Evolutionary conservation across 2,888 invertebrate species (phyloP).

Genomic region (Silvanus unidentatus): DNA sequence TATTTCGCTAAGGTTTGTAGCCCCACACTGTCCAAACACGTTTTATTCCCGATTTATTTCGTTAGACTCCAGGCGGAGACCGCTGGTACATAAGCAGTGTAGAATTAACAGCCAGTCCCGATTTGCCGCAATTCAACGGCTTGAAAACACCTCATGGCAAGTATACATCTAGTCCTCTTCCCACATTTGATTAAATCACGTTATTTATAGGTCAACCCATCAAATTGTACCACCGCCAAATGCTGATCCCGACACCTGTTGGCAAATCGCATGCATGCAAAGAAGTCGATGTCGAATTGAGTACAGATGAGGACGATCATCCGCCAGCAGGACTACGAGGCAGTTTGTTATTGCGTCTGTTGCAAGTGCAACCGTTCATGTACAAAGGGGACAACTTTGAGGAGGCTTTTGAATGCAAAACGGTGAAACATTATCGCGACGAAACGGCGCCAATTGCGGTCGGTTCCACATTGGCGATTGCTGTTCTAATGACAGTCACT

Average conservation of each 20-base stretch:
- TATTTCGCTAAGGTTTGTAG: conserved; percentile 69
- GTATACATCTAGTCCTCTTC: conserved; percentile 50
- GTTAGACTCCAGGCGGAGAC: conserved; percentile 81
- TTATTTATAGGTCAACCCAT: conserved; percentile 36
- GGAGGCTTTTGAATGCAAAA: conserved; percentile 61
- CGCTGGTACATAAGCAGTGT: conserved; percentile 81
- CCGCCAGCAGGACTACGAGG: conserved; percentile 39
- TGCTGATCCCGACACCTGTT: conserved; percentile 79
- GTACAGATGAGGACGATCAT: conserved; percentile 42
- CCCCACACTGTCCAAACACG: not conserved
- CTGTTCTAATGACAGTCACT: conserved; percentile 72
- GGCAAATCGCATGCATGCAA: conserved; percentile 79
- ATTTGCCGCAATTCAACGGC: conserved; percentile 37
- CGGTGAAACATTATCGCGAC: conserved; percentile 56
- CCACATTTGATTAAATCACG: too few species aligned
- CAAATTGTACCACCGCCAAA: conserved; percentile 47
- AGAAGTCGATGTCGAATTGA: conserved; percentile 61
- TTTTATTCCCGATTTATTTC: conserved; percentile 29
- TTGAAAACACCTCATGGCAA: conserved; percentile 38
- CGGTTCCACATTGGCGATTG: conserved; percentile 76
- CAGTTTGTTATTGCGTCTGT: conserved; percentile 34
- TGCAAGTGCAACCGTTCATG: conserved; percentile 76
- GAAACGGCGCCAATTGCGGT: conserved; percentile 82
- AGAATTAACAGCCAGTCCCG: conserved; percentile 64
- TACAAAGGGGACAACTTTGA: conserved; percentile 72